Base-by-base conservation (phyloP, 2,797 vertebrate species). In the Natrix natrix region DNA sequence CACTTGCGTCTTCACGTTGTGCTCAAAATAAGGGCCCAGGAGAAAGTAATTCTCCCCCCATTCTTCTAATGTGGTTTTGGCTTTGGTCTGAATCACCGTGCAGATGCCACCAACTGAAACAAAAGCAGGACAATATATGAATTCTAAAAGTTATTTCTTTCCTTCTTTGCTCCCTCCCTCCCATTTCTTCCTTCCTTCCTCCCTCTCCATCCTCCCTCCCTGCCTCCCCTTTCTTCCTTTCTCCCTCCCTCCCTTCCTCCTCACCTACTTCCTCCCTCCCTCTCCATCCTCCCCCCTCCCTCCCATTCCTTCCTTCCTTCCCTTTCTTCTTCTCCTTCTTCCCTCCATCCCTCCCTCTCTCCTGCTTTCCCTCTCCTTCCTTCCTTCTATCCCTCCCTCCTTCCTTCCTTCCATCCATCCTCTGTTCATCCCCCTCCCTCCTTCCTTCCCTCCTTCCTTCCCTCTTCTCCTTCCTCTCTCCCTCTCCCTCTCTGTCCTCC, bases 11-110 rank as follows among this genome's bases (percentile, higher is more conserved):
- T 98, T 98, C 95, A 99, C 98, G 89, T 99, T 99, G 86, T 99
- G 98, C 86, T 99, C 99, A 5, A 98, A 99, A 95, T 99, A 99
- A 0, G 99, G 99, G 14, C 99, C 99, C 90, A 99, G 98, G 96
- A 99, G 98, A 96, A 98, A 99, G 95, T 98, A 99, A 94, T 99
- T 99, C 91, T 99, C 99, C 0, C 99, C 99, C 99, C 99, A 99
- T 95, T 99, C 99, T 10, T 99, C 99, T 89, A 97, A 98, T 0
- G 99, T 99, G 92, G 98, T 98, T 97, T 98, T 99, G n/a, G 99
- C 98, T 96, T 99, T 99, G 37, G 99, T 99, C 98, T 99, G 99
- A 95, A 99, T 99, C 95, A 99, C 99, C 0, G 99, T 99, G 96
- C 98, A 99, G 97, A 99, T 99, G 87, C 99, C 99, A 91, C 99